Evolutionary conservation across 2,113 vertebrate genomes (phyloP), one percentile per base, ranked within the genome.

Genomic region (Nestor notabilis): DNA sequence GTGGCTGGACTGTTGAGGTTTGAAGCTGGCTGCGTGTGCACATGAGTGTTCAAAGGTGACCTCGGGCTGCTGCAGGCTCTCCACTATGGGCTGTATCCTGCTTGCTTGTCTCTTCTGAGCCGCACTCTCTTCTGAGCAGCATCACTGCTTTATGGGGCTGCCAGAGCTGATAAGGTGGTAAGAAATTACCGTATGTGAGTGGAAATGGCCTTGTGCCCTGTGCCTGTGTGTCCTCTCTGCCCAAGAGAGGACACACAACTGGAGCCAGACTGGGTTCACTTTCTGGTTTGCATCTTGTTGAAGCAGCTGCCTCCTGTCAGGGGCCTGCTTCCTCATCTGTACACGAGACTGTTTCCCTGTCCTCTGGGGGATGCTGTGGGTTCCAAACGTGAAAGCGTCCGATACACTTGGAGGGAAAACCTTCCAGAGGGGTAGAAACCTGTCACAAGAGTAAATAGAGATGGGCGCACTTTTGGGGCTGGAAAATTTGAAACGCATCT

Each of bases 311-410:
- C 16, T 75, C 24, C 28, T 71, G 23, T 81, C 5, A 1, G 35
- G 75, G 5, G 21, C 29, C 39, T 76, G 0, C 64, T 86, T 27
- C 71, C 11, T 60, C 33, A 20, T 33, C 27, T 77, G 33, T 24
- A 47, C 0, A 0, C 1, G 20, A 55, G 49, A n/a, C 18, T 39
- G 15, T 71, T 79, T 71, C 23, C 58, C 25, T 28, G 12, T 56
- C 18, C 23, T 13, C 31, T 2, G 2, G 58, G 69, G 13, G 16
- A 56, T 64, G 46, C 52, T 85, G 70, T 60, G 16, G 25, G 50
- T 87, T 74, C 41, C 66, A 49, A 77, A 35, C 8, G 5, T 29
- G 33, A 74, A 88, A 68, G 9, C 21, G 17, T 52, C 47, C 47
- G 39, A 33, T 5, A 19, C 53, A 13, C 17, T 20, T 55, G 29